Conservation (phyloP, 1,140 invertebrate genomes). For the Thalassaphorura encarpata region DNA sequence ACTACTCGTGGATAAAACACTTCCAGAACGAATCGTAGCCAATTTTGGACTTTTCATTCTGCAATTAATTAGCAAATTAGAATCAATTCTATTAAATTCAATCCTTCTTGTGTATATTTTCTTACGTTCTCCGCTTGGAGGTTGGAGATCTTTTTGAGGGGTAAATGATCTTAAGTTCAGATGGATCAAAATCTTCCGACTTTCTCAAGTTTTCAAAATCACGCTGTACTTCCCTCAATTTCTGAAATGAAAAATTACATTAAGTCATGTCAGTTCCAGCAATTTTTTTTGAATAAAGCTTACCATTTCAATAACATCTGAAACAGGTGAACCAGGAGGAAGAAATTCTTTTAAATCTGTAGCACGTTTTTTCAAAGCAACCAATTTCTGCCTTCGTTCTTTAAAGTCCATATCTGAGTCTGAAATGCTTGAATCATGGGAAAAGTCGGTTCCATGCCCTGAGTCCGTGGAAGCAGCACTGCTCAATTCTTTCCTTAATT, state of each 20-base stretch:
- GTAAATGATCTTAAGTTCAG: slow-evolving; percentile 29
- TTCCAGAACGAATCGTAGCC: neutral
- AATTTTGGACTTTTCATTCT: slow-evolving; percentile 9
- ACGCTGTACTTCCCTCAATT: slow-evolving; percentile 28
- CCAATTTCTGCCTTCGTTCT: slow-evolving; percentile 24
- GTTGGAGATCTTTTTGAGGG: slow-evolving; percentile 19
- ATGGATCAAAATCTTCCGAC: slow-evolving; percentile 3
- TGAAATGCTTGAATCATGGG: slow-evolving; percentile 31
- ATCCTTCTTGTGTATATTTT: neutral
- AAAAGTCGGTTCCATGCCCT: slow-evolving; percentile 31
- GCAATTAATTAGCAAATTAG: neutral
- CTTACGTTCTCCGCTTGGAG: slow-evolving; percentile 15
- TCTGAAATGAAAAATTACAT: slow-evolving; percentile 15
- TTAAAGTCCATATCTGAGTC: slow-evolving; percentile 31
- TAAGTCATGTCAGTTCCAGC: neutral
- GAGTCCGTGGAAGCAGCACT: slow-evolving; percentile 29
- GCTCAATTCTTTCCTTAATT: slow-evolving; percentile 27
- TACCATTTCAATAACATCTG: slow-evolving; percentile 28
- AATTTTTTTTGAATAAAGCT: too few relatives aligned
- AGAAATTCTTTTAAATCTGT: slow-evolving; percentile 27
- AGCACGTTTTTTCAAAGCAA: slow-evolving; percentile 25
- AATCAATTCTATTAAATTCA: neutral
- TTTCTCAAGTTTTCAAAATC: slow-evolving; percentile 26
- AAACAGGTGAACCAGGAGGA: slow-evolving; percentile 26
- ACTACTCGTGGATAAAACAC: neutral